Base-by-base conservation (phyloP, 2,888 invertebrate species). In the Archaeoteleia sp. region DNA sequence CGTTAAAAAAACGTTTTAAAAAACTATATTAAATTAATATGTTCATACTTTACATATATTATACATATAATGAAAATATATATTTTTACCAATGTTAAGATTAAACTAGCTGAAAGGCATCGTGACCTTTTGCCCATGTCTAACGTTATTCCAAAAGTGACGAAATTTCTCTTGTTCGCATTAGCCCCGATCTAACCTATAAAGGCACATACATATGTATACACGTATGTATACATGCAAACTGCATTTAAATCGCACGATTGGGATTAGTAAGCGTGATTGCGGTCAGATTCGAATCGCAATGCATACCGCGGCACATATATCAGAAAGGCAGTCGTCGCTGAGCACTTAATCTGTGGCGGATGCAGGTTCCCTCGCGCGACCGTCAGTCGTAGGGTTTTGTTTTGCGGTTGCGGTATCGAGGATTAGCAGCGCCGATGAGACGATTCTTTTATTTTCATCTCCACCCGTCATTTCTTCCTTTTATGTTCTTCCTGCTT, bases 281-380 rank as follows among this genome's bases (percentile, higher is more conserved):
- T 48, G 57, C 57, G 57, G 57, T 57, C 39, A 40, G 32, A 57
- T 57, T 32, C 39, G 57, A 39, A 55, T 55, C 45, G 55, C 45
- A 30, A 27, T 39, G 57, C 48, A 17, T 30, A 40, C 57, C 46
- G 48, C 15, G 57, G 48, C 46, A 48, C 49, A 58, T 58, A 58
- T 58, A 58, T 49, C 58, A 58, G 58, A 42, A 48, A 42, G 58
- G 58, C 42, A 58, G 49, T 58, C 30, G 58, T 58, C 40, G 58
- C 58, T 35, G 58, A 58, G 58, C 49, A 49, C 48, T 58, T 58
- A 58, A 58, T 58, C 58, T 58, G 58, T n/a, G 58, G 58, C 49
- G 40, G 30, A 45, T 29, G 30, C 46, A 46, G 46, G 37, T 39
- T 57, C 45, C 37, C 55, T 15, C 30, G 57, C 39, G 57, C 45